Evolutionary conservation across 1,140 invertebrate genomes (phyloP), one percentile per base, ranked within the genome.

Genomic region (Cotesia typhae): DNA sequence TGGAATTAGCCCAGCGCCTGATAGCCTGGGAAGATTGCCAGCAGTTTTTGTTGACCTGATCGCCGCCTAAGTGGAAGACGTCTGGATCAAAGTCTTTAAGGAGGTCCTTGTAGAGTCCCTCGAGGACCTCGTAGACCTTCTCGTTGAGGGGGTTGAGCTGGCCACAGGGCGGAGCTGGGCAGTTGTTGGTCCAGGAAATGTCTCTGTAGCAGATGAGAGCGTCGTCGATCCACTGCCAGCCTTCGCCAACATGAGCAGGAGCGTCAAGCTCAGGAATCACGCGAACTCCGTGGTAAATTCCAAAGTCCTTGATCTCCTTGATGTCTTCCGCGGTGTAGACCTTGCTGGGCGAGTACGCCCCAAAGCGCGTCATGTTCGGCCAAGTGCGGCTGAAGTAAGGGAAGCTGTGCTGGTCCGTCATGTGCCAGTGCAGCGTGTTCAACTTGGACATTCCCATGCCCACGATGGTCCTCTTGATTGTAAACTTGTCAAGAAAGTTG

Each of bases 31-130:
- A 92, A 2, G 90, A 89, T 77, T 93, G 94, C 95, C 95, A 96
- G 79, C 94, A 96, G 35, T 87, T 84, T 12, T 92, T 83, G 53
- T 90, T 92, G 0, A 94, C 94, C 80, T 96, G 94, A 79, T 96
- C 94, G 0, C 94, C 95, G 17, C 95, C 95, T 93, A 96, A 95
- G 78, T 96, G 95, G 82, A 96, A 96, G 0, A 96, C 85, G 77
- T 94, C 93, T 0, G 93, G 90, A 28, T 90, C 72, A 77, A 94
- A 94, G 17, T 89, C 87, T 75, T 88, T 82, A 7, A 90, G 82
- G 90, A 93, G 92, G 61, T 93, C 92, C 0, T 77, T 79, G 76
- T 92, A 93, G 63, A 94, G 91, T 73, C 92, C 90, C 79, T 91
- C 89, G 3, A 96, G 83, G 17, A 93, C 87, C 51, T 93, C 88